Evolutionary conservation across 2,797 vertebrate species (phyloP).

Genomic region (Tarsius wallacei): DNA sequence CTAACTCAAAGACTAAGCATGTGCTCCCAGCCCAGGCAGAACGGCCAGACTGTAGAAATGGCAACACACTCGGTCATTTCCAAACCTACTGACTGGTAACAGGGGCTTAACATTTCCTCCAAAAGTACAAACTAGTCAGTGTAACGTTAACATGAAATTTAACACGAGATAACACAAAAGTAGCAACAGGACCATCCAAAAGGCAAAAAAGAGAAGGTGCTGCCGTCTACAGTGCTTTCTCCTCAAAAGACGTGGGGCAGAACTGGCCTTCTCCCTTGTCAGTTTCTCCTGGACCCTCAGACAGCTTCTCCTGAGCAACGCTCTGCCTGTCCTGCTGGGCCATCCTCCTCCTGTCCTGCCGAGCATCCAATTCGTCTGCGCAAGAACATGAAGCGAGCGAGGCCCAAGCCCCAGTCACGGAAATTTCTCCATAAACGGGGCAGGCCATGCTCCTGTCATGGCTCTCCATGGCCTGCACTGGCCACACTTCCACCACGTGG

Average conservation of each 20-base stretch:
- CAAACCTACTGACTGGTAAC: not conserved
- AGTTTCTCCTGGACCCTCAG: not conserved
- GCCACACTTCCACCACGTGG: accelerated
- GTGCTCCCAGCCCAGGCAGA: not conserved
- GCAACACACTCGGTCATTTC: not conserved
- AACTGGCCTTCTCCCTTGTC: not conserved
- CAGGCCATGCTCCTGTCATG: not conserved
- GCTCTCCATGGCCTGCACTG: not conserved
- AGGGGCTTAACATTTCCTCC: not conserved
- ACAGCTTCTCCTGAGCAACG: not conserved
- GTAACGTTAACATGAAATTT: not conserved
- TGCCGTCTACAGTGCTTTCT: not conserved
- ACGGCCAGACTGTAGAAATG: accelerated
- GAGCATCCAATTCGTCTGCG: not conserved
- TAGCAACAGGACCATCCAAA: not conserved
- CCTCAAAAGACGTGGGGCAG: not conserved
- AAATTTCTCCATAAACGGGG: not conserved
- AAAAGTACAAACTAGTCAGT: not conserved
- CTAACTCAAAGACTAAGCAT: not conserved
- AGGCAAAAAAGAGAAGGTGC: not conserved
- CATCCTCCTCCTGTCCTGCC: not conserved
- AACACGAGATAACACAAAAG: not conserved
- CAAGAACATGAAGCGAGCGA: not conserved
- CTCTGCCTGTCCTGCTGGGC: too few relatives aligned
- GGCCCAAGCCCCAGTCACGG: not conserved